These are phyloP conservation scores for Myopa tessellatipennis DNA, from an alignment of 2,888 invertebrate genomes.

Conservation along the genomic window DNA sequence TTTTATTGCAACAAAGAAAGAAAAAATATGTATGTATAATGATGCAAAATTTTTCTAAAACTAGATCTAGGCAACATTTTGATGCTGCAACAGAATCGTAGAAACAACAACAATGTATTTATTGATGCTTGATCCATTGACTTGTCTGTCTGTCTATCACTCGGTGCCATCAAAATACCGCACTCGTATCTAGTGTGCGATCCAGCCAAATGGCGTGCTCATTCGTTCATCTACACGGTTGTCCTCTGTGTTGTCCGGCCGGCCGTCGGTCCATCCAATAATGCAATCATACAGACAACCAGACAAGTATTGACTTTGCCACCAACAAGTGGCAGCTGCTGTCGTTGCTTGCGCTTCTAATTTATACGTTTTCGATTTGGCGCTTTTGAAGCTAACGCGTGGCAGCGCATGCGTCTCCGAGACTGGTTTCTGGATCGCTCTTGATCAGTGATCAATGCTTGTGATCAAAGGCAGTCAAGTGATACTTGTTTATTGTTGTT, in stretches of 20 bases:
- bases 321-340: no score
- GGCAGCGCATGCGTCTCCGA: conserved; percentile 1
- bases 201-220: neutral
- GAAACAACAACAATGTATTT: conserved; percentile 8
- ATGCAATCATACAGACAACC: neutral
- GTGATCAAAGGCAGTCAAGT: neutral
- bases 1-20: neutral
- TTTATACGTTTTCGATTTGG: conserved; percentile 3
- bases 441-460: conserved; percentile 8
- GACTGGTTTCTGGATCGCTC: neutral
- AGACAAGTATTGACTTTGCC: neutral
- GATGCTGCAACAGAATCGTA: neutral
- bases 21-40: neutral
- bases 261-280: neutral
- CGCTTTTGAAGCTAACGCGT: neutral
- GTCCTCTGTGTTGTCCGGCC: neutral
- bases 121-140: conserved; percentile 30
- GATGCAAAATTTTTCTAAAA: no score
- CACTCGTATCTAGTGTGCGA: no score
- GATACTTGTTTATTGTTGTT: conserved; percentile 7
- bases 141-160: conserved; percentile 18
- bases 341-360: neutral
- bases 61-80: neutral
- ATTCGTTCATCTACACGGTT: neutral
- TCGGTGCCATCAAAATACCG: neutral